These are phyloP conservation scores for Cottoperca gobio DNA, from an alignment of 2,797 vertebrate species.

Conservation along the genomic window DNA sequence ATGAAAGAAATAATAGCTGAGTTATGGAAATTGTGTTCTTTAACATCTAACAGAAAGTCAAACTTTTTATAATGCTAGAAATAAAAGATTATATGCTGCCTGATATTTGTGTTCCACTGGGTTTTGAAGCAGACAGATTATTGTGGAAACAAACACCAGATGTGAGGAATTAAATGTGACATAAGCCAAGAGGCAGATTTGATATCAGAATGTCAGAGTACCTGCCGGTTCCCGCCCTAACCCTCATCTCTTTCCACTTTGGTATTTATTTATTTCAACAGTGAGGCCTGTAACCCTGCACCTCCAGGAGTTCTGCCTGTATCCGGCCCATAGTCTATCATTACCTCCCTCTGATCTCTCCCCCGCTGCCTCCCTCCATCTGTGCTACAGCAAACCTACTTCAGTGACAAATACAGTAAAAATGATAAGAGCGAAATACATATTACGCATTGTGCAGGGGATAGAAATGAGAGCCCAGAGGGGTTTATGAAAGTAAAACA, in stretches of 20 bases:
- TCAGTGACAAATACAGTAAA: conserved; percentile 39
- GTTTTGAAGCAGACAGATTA: conserved; percentile 4
- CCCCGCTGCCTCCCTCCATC: conserved; percentile 40
- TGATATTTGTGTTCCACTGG: neutral
- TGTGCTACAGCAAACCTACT: conserved; percentile 47
- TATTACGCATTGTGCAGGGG: conserved; percentile 40
- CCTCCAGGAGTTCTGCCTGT: conserved; percentile 55
- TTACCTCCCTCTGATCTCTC: conserved; percentile 52
- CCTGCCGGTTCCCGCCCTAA: conserved; percentile 37
- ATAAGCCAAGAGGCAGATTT: conserved; percentile 54
- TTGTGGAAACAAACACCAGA: conserved; percentile 14
- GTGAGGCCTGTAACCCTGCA: conserved; percentile 42
- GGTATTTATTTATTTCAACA: conserved; percentile 59
- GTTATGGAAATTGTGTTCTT: neutral
- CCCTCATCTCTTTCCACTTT: conserved; percentile 47
- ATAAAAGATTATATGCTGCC: neutral
- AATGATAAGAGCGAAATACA: conserved; percentile 33
- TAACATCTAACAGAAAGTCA: neutral
- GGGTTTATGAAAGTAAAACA: conserved; percentile 36
- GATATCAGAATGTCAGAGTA: conserved; percentile 47
- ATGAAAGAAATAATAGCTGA: neutral
- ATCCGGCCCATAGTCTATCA: conserved; percentile 72
- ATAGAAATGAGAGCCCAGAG: conserved; percentile 27
- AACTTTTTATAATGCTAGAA: neutral
- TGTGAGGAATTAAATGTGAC: conserved; percentile 49